Base-by-base conservation (phyloP, 2,888 invertebrate species). In the Creontiades dilutus region DNA sequence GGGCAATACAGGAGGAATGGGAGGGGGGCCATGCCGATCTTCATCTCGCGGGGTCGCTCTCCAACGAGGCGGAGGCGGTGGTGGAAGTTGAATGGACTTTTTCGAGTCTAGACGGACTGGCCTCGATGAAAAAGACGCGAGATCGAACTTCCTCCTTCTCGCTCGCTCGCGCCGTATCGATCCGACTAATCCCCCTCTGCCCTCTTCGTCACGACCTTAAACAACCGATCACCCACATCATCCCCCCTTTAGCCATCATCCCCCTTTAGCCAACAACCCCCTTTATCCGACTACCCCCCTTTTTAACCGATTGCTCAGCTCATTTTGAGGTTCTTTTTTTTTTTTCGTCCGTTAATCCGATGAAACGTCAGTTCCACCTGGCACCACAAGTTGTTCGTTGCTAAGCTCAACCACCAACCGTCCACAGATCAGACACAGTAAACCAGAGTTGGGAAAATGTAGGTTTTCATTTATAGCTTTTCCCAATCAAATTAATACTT, bases 21-120 rank as follows among this genome's bases (percentile, higher is more conserved):
- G 57, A 16, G 9, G 61, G 19, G 61, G 61, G 16, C 16, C 52
- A 52, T 52, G 52, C 52, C 52, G 52, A 52, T 52, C 52, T 52
- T 52, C 52, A 52, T 52, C 52, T 52, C 52, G 52, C 52, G 52
- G 52, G 52, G 52, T 13, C 1, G 14, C 14, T 16, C 52, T 13
- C n/a, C 19, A 61, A 52, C 76, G 28, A 5, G 37, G 76, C 11
- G 76, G 76, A n/a, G 9, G 28, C 14, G 76, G 28, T 12, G 76
- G 27, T 19, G 76, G 46, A n/a, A 19, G 76, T 76, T 76, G 76
- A 76, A 76, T 76, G 76, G 76, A 76, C 76, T 76, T 76, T 75
- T 76, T 14, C 28, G 76, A 76, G 76, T 76, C 76, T 76, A 76
- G 76, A 76, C 76, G 76, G 76, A 76, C 1, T 76, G 76, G 76